These are phyloP conservation scores for Lasaia peninsularis DNA, from an alignment of 1,140 invertebrate species.

Conservation along the genomic window DNA sequence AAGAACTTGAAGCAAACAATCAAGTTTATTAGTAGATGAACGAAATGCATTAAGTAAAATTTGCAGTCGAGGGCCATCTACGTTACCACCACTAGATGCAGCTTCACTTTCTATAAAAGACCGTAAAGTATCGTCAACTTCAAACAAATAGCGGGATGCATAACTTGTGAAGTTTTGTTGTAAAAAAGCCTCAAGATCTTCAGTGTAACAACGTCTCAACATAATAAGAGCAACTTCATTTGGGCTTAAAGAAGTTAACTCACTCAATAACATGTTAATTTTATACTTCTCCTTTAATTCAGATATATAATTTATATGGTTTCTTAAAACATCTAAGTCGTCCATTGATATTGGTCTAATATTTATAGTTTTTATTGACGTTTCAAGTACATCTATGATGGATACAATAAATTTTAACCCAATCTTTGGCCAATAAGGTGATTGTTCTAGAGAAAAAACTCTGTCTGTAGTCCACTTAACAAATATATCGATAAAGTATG, in stretches of 20 bases:
- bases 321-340: constrained; percentile 56
- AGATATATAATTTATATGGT: constrained; percentile 55
- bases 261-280: constrained; percentile 64
- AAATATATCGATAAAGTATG: constrained; percentile 64
- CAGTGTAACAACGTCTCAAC: constrained; percentile 63
- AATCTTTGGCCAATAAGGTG: constrained; percentile 68
- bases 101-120: constrained; percentile 63
- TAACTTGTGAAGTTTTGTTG: constrained; percentile 53
- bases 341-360: constrained; percentile 62
- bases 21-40: constrained; percentile 47
- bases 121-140: constrained; percentile 54
- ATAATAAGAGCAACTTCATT: constrained; percentile 62
- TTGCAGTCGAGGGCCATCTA: constrained; percentile 53
- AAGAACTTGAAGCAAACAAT: constrained; percentile 61
- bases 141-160: constrained; percentile 54
- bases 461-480: constrained; percentile 63
- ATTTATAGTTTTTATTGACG: constrained; percentile 53
- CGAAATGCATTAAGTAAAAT: constrained; percentile 56
- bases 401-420: constrained; percentile 63
- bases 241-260: constrained; percentile 55
- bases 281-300: constrained; percentile 68
- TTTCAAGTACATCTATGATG: constrained; percentile 52
- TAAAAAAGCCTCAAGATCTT: constrained; percentile 60
- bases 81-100: constrained; percentile 51
- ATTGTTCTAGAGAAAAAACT: constrained; percentile 61